Evolutionary conservation across 30 jellyfish, hydroid and myxozoan genomes (phyloP).

Genomic region (Aurelia sp.): DNA sequence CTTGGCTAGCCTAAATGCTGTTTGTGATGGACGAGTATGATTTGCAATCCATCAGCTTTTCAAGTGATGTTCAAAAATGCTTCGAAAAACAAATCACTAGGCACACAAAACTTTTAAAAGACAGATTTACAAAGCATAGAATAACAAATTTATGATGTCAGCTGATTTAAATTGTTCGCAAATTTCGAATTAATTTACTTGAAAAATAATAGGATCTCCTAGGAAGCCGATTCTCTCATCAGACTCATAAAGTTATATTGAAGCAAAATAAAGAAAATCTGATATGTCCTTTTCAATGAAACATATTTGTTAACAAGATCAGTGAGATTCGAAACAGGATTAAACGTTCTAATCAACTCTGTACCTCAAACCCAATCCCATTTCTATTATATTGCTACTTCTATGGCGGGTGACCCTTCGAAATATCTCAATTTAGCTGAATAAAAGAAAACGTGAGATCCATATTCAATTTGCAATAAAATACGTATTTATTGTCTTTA

Average conservation of each 20-base stretch:
- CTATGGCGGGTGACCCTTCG: conserved; percentile 65
- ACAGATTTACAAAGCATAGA: neutral
- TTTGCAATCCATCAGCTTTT: too few relatives aligned
- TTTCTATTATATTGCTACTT: neutral
- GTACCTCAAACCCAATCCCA: neutral
- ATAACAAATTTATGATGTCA: conserved; percentile 35
- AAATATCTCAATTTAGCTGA: conserved; percentile 27
- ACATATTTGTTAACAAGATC: neutral
- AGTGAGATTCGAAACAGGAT: neutral
- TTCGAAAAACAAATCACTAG: too few relatives aligned
- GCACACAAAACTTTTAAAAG: neutral
- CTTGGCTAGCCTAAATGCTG: too few relatives aligned
- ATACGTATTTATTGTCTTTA: conserved; percentile 23
- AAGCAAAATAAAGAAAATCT: neutral
- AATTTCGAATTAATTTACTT: conserved; percentile 29
- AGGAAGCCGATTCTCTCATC: conserved; percentile 52
- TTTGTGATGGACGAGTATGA: too few relatives aligned
- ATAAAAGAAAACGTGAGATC: neutral
- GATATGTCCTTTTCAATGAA: neutral
- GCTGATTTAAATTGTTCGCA: conserved; percentile 44
- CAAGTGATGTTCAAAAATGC: too few relatives aligned
- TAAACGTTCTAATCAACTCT: neutral
- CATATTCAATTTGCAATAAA: conserved; percentile 33
- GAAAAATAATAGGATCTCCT: conserved; percentile 48
- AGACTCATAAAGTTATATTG: conserved; percentile 28